Conservation (phyloP, 2,797 vertebrate genomes). For the Neomorphus geoffroyi region DNA sequence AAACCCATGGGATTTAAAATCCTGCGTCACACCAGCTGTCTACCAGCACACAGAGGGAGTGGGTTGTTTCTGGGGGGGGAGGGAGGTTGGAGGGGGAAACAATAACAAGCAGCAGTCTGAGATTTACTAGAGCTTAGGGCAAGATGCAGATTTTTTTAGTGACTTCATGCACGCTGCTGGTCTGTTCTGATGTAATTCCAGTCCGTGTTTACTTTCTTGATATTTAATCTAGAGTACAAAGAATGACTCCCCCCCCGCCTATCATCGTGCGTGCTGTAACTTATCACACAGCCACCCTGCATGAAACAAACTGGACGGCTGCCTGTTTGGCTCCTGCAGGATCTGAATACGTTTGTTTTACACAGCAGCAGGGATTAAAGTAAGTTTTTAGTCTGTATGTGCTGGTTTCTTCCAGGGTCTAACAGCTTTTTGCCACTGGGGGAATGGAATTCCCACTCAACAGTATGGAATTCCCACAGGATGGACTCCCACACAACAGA, state of each 20-base stretch:
- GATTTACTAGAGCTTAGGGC: constrained; percentile 64
- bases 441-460: not conserved
- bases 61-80: not conserved
- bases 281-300: constrained; percentile 19
- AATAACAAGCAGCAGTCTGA: constrained; percentile 43
- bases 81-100: not conserved
- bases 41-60: constrained; percentile 35
- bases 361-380: not conserved
- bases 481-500: not conserved
- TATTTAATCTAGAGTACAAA: constrained; percentile 46
- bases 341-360: not conserved
- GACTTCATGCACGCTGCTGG: not conserved
- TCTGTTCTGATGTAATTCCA: constrained; percentile 60
- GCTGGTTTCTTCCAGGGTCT: not conserved
- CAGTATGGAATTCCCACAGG: no score
- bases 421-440: not conserved
- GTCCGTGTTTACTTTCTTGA: constrained; percentile 24
- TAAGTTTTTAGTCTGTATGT: not conserved
- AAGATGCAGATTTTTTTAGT: constrained; percentile 54
- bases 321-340: constrained; percentile 12
- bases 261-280: not conserved
- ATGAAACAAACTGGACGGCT: constrained; percentile 44
- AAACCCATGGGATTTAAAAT: constrained; percentile 60
- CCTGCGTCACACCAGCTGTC: constrained; percentile 74
- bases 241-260: constrained; percentile 1